Conservation (phyloP, 1,140 invertebrate genomes). For the Globodera ellingtonae region DNA sequence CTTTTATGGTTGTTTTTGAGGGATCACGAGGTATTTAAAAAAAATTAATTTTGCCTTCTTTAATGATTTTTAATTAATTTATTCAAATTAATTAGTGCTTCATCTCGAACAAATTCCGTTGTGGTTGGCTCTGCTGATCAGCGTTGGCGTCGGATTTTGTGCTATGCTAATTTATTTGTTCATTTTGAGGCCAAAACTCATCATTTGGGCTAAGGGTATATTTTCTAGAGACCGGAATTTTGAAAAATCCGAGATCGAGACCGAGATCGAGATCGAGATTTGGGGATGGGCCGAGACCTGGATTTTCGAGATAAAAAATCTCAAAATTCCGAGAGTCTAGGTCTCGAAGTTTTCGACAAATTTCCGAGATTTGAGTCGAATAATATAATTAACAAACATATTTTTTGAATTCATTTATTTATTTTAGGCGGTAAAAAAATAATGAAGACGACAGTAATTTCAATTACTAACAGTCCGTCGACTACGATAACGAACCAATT, state of each 20-base stretch:
- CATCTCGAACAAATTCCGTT: constrained; percentile 82
- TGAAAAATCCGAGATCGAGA: no score
- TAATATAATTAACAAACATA: neutral
- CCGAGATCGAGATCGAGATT: no score
- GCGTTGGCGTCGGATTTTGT: constrained; percentile 74
- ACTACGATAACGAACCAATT: neutral
- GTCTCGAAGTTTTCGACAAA: no score
- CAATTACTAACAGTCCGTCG: neutral
- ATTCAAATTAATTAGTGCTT: constrained; percentile 72
- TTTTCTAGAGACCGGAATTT: no score
- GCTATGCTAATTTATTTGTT: constrained; percentile 76
- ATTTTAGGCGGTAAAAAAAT: neutral
- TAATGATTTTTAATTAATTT: neutral
- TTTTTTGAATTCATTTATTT: neutral
- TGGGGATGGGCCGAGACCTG: no score
- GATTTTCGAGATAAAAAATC: no score
- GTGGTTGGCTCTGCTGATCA: constrained; percentile 78
- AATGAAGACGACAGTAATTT: neutral
- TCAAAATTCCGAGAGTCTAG: no score
- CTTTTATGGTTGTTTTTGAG: constrained; percentile 85
- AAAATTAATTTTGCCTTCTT: neutral
- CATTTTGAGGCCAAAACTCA: constrained; percentile 63
- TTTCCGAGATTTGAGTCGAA: no score
- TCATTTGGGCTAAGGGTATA: constrained; percentile 12
- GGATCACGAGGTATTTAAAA: constrained; percentile 81